Base-by-base conservation (phyloP, 2,797 vertebrate genomes). In the Helostoma temminkii region DNA sequence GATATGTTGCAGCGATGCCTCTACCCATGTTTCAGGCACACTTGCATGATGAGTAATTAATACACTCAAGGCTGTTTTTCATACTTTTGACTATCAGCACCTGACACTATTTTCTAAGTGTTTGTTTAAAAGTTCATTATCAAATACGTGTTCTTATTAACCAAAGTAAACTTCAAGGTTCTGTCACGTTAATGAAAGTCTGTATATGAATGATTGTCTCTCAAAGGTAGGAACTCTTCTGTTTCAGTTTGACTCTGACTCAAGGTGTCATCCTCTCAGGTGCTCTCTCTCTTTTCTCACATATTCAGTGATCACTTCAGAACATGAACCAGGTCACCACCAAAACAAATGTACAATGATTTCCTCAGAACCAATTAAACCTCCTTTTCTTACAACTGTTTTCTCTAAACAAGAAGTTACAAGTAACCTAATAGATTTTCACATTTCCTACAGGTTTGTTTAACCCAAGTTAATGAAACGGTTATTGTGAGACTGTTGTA, bases 371-470 rank as follows among this genome's bases (percentile, higher is more conserved):
- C 84, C 86, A 76, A 55, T 48, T 49, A n/a, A 80, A 78, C 88
- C 86, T 91, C 81, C 63, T 91, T 90, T 92, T 83, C 80, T 65
- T 89, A 89, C 74, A 70, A 61, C 63, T 82, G 66, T 85, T 91
- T 79, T 81, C 88, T 74, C 72, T 56, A 75, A 46, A 65, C 74
- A 64, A 64, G 32, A 76, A 47, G 45, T 63, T 42, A 45, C 68
- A 73, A 50, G 34, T 45, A n/a, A 10, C 60, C 56, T 45, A 39
- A 55, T 47, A 56, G 34, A 9, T 80, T 89, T 87, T 67, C 56
- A 77, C 58, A 19, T 89, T 89, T 91, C 72, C 80, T 81, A 80
- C 64, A 22, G 37, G 65, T 76, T 68, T 3, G 24, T 37, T 69
- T 70, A 45, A 78, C 46, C 47, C 30, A 42, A 24, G 47, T 32